Conservation (phyloP, 1,140 invertebrate species). For the Leptoteleia sp. region DNA sequence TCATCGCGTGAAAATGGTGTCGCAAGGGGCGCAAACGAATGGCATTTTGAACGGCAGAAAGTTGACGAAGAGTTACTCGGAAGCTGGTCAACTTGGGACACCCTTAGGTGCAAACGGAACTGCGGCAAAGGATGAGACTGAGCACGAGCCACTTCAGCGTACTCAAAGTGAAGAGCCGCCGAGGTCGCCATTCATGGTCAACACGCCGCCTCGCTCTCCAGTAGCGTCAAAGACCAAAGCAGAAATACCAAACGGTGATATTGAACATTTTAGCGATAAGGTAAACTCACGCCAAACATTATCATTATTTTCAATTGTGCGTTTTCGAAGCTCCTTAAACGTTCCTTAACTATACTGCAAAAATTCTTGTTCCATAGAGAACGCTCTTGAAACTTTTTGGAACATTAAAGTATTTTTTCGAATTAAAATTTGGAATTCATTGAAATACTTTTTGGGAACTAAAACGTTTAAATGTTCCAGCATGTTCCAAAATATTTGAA, state of each 20-base stretch:
- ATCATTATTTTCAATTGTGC: too few relatives aligned
- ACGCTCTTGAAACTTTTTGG: too few relatives aligned
- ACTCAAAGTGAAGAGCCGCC: slow-evolving; percentile 92
- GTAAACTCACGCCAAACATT: too few relatives aligned
- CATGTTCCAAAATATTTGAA: too few relatives aligned
- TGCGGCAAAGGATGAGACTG: slow-evolving; percentile 73
- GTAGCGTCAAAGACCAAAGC: slow-evolving; percentile 47
- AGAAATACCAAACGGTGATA: slow-evolving; percentile 69
- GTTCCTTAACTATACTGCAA: too few relatives aligned
- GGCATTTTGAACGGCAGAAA: slow-evolving; percentile 86
- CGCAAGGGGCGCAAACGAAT: slow-evolving; percentile 93
- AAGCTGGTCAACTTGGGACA: slow-evolving; percentile 84
- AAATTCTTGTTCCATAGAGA: too few relatives aligned
- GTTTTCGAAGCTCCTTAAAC: too few relatives aligned
- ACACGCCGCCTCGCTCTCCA: slow-evolving; percentile 74
- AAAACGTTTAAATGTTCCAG: too few relatives aligned
- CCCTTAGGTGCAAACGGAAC: slow-evolving; percentile 72
- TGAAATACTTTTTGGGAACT: too few relatives aligned
- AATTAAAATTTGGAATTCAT: too few relatives aligned
- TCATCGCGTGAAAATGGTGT: slow-evolving; percentile 89
- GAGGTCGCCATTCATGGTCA: slow-evolving; percentile 85
- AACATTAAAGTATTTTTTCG: too few relatives aligned
- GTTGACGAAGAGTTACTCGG: slow-evolving; percentile 91
- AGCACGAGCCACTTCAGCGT: slow-evolving; percentile 89
- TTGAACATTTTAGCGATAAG: slow-evolving; percentile 57